These are phyloP conservation scores for Troides helena DNA, from an alignment of 2,888 invertebrate species.

Conservation along the genomic window DNA sequence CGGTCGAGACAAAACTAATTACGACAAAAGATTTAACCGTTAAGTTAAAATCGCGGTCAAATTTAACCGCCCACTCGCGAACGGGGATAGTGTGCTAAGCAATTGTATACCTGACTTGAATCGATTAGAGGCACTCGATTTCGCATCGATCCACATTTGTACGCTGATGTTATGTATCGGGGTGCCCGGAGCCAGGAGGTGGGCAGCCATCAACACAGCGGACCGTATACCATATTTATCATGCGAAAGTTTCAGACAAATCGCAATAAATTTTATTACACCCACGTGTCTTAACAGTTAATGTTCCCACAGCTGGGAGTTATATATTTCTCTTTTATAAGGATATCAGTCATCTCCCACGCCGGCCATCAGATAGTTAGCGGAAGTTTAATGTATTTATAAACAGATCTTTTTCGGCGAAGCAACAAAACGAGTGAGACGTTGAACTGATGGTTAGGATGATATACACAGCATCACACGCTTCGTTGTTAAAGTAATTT, in stretches of 20 bases:
- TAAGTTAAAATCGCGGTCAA: constrained; percentile 46
- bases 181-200: neutral
- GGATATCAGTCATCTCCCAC: too few relatives aligned
- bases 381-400: too few relatives aligned
- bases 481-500: too few relatives aligned
- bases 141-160: constrained; percentile 39
- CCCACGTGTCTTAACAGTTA: too few relatives aligned
- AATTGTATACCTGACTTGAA: constrained; percentile 56
- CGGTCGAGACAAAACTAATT: too few relatives aligned
- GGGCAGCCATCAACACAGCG: constrained; percentile 4
- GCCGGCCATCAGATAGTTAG: too few relatives aligned
- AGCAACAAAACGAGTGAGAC: too few relatives aligned
- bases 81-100: constrained; percentile 63
- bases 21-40: constrained; percentile 49
- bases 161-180: constrained; percentile 19
- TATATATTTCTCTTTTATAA: too few relatives aligned
- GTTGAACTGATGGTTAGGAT: too few relatives aligned
- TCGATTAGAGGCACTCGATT: constrained; percentile 49
- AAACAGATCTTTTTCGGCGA: too few relatives aligned
- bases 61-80: constrained; percentile 48
- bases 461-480: too few relatives aligned
- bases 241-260: neutral
- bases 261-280: constrained; percentile 5
- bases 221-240: neutral
- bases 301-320: too few relatives aligned